Conservation (phyloP, 2,888 invertebrate genomes). For the Caenorhabditis uteleia region DNA sequence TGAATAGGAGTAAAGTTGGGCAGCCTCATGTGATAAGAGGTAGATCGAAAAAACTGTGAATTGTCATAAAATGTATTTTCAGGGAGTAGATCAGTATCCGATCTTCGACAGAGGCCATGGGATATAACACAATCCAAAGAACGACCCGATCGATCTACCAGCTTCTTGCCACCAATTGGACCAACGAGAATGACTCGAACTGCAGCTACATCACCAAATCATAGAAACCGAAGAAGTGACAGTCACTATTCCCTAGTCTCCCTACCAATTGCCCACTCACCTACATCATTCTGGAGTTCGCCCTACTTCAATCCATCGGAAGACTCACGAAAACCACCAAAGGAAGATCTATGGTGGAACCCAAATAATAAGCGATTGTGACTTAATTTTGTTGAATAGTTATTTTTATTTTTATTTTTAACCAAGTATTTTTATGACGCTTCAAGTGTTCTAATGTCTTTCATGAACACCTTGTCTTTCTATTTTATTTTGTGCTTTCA, state of each 20-base stretch:
- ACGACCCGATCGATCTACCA: conserved; percentile 5
- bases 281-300: conserved; percentile 40
- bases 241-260: conserved; percentile 37
- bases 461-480: too few relatives aligned
- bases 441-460: too few relatives aligned
- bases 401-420: neutral
- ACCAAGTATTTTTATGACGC: too few relatives aligned
- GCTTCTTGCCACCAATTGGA: conserved; percentile 29
- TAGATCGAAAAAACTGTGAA: neutral
- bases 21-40: conserved; percentile 1
- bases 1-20: too few relatives aligned
- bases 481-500: too few relatives aligned
- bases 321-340: conserved; percentile 47
- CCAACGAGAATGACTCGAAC: conserved; percentile 12
- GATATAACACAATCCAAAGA: conserved; percentile 20
- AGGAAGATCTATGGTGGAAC: conserved; percentile 54
- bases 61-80: neutral
- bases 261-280: conserved; percentile 23
- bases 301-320: conserved; percentile 42
- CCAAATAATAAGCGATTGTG: conserved; percentile 13
- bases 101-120: conserved; percentile 21
- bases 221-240: conserved; percentile 23
- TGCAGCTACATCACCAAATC: conserved; percentile 25
- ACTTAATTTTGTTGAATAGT: conserved; percentile 5
- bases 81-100: conserved; percentile 31